Conservation (phyloP, 2,797 vertebrate species). For the Neosilurus mollespiculum region DNA sequence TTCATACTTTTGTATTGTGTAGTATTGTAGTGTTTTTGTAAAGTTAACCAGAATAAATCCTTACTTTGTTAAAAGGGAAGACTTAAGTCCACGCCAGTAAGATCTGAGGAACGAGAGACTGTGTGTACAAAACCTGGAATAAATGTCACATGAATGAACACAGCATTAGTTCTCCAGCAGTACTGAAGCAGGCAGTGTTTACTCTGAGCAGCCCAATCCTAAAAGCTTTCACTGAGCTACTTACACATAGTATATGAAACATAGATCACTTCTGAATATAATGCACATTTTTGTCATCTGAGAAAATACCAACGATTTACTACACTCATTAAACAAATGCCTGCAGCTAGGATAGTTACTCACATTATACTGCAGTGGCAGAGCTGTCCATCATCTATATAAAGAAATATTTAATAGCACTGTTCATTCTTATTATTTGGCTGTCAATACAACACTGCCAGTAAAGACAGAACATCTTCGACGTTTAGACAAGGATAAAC, state of each 20-base stretch:
- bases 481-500: constrained; percentile 20
- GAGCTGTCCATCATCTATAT: constrained; percentile 21
- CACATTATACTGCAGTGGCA: not conserved
- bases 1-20: not conserved
- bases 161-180: not conserved
- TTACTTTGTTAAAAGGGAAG: not conserved
- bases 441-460: constrained; percentile 10
- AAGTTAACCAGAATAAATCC: not conserved
- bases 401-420: constrained; percentile 19
- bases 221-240: not conserved
- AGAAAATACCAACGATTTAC: constrained; percentile 28
- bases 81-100: not conserved
- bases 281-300: constrained; percentile 16
- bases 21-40: not conserved
- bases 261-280: constrained; percentile 9
- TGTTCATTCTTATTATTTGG: constrained; percentile 14
- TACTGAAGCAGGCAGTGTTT: not conserved
- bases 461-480: not conserved
- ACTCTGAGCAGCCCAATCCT: constrained; percentile 5
- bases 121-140: not conserved
- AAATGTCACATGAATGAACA: not conserved
- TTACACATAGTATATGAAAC: not conserved
- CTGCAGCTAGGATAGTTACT: constrained; percentile 21
- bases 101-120: not conserved
- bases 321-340: not conserved